Percentiles rank a stretch among this genome's conserved stretches.
These are phyloP conservation scores for Pelmatolapia mariae DNA, from an alignment of 2,113 vertebrate species.

Conservation along the genomic window DNA sequence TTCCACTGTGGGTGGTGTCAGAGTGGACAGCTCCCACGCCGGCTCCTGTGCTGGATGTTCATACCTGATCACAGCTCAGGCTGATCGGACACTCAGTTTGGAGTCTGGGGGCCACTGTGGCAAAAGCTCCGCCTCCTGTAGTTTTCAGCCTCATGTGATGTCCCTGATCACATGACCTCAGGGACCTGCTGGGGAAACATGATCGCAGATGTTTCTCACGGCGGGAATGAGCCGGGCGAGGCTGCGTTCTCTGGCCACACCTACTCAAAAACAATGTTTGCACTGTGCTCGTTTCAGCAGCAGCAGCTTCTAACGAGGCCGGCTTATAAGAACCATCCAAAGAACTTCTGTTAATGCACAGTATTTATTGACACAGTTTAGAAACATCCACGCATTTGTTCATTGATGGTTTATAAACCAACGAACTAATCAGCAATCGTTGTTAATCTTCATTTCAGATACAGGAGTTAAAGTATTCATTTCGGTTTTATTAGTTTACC, in stretches of 20 bases:
- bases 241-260: neutral
- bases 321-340: neutral
- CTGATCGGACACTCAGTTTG: neutral
- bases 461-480: neutral
- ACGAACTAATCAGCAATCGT: neutral
- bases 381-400: fast-evolving
- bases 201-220: neutral
- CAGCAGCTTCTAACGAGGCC: neutral
- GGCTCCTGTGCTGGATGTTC: neutral
- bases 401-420: fast-evolving
- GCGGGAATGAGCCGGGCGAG: neutral
- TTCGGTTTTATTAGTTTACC: neutral
- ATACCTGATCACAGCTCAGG: neutral
- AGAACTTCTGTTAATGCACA: neutral
- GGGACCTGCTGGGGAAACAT: neutral
- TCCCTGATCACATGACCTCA: too few species aligned
- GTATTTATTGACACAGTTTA: neutral
- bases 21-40: neutral
- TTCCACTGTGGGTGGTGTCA: neutral
- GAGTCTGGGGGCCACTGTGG: too few species aligned
- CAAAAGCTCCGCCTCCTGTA: too few species aligned
- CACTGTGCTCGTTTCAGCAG: neutral
- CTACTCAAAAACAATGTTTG: neutral
- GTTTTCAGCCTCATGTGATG: too few species aligned
- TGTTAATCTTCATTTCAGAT: neutral